Evolutionary conservation across 1,140 invertebrate species (phyloP).

Genomic region (Drosophila rufa): DNA sequence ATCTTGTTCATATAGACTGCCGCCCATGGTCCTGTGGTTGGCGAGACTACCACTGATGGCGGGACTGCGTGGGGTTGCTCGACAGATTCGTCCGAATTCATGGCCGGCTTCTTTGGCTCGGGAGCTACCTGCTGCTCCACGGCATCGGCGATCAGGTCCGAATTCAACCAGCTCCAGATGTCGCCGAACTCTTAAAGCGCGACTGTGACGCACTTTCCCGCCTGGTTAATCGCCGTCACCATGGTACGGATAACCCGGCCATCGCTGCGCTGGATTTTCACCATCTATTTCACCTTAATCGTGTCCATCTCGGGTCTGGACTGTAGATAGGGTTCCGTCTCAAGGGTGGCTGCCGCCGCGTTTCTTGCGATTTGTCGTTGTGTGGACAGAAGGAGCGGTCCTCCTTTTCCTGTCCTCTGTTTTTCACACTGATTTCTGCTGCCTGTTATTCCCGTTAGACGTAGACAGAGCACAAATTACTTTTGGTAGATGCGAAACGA

Average conservation of each 20-base stretch:
- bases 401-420: not conserved
- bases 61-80: slow-evolving; percentile 53
- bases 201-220: slow-evolving; percentile 95
- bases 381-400: not conserved
- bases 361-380: not conserved
- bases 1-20: slow-evolving; percentile 64
- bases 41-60: slow-evolving; percentile 58
- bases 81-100: slow-evolving; percentile 57
- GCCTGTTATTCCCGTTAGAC: slow-evolving; percentile 20
- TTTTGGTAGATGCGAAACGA: too few relatives aligned
- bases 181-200: slow-evolving; percentile 99
- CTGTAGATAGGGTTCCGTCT: not conserved
- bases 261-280: slow-evolving; percentile 97
- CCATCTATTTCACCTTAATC: slow-evolving; percentile 91
- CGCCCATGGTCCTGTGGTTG: slow-evolving; percentile 55
- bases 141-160: slow-evolving; percentile 86
- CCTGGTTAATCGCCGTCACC: slow-evolving; percentile 95
- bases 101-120: slow-evolving; percentile 78
- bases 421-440: slow-evolving; percentile 5
- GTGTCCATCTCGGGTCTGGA: slow-evolving; percentile 62
- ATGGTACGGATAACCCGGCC: slow-evolving; percentile 96
- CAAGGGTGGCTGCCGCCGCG: not conserved
- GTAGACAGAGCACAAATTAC: not conserved
- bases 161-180: slow-evolving; percentile 98
- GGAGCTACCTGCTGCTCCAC: slow-evolving; percentile 69